Base-by-base conservation (phyloP, 1,140 invertebrate species). In the Formica selysi region DNA sequence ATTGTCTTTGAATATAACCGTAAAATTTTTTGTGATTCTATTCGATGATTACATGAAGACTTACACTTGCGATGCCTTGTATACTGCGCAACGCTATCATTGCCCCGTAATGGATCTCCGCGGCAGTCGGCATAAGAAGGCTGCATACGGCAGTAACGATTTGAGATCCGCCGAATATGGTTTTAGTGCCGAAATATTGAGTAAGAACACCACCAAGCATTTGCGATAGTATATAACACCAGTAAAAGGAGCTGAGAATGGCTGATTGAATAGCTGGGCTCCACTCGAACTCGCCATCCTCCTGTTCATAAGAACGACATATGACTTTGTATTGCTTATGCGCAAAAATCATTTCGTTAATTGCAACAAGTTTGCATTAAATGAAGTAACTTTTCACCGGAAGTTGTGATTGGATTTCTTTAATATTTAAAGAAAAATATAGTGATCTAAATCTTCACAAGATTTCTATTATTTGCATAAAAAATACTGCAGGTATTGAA, bases 181-280 rank as follows among this genome's bases (percentile, higher is more conserved):
- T 94, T 92, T 98, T 98, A 6, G 97, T 97, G n/a, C 98, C 97
- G 92, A 97, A 97, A 89, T 96, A 95, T 94, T 98, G 97, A 2
- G 97, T 97, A n/a, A 98, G 96, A 80, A 97, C 95, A 51, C 97
- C 97, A 19, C 97, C 97, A 11, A 96, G 96, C 3, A 97, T 95
- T 94, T 97, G 97, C 0, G 96, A 97, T 19, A 97, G 91, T 64
- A 97, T 97, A 88, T 97, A 97, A 85, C 96, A 97, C 97, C 97
- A 97, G 93, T 97, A 97, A 91, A 97, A 97, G 2, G 97, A 97
- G 36, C 97, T 95, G 19, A 97, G 92, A 65, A 97, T 97, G 22
- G 96, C 94, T 0, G 96, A 96, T 90, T 97, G 96, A 7, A 96
- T 95, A 13, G 95, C 91, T 57, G 96, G 91, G 86, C 95, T 96